Conservation (phyloP, 2,113 vertebrate genomes). For the Centropus bengalensis region DNA sequence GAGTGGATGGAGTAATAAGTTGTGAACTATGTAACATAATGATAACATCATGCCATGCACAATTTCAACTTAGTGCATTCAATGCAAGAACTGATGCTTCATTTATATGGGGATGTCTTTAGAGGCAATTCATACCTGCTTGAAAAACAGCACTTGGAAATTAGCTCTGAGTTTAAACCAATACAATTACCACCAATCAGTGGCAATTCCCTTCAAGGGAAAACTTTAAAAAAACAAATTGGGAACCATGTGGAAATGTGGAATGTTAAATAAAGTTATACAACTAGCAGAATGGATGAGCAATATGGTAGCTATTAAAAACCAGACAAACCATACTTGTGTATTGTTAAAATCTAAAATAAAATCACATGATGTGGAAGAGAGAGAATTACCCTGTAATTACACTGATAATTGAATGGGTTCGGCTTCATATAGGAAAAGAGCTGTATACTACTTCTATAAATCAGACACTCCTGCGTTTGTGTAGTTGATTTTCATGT, state of each 20-base stretch:
- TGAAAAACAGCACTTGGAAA: not conserved
- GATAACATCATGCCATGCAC: not conserved
- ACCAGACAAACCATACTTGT: conserved; percentile 19
- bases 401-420: conserved; percentile 40
- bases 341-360: conserved; percentile 53
- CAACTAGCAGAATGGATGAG: conserved; percentile 5
- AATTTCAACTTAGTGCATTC: not conserved
- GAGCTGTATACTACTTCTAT: not conserved
- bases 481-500: not conserved
- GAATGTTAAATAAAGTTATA: conserved; percentile 34
- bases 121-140: not conserved
- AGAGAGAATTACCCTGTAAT: conserved; percentile 23
- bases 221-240: not conserved
- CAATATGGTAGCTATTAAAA: conserved; percentile 59
- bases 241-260: not conserved
- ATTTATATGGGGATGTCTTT: not conserved
- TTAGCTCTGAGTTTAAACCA: not conserved
- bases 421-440: not conserved
- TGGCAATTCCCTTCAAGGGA: not conserved
- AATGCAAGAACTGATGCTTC: not conserved
- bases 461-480: conserved; percentile 12
- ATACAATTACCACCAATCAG: not conserved
- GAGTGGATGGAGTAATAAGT: not conserved
- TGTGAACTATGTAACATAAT: not conserved
- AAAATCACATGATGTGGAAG: not conserved